phyloP scores from a whole-genome alignment of 2,888 invertebrate genomes.

The Tetranychus piercei region DNA sequence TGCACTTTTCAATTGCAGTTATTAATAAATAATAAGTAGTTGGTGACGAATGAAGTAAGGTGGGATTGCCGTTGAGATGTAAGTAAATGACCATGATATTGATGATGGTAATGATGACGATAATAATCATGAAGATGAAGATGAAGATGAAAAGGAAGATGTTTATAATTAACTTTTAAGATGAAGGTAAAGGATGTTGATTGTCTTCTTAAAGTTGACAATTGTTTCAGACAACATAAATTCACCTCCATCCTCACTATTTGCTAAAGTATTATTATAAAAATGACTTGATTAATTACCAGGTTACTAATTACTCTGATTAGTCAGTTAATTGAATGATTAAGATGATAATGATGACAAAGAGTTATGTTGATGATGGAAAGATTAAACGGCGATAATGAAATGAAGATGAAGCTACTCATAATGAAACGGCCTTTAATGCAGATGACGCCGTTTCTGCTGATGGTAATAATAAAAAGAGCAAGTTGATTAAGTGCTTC shows the following conservation, averaged over 20 bases:
- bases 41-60: no score
- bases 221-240: not conserved
- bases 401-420: no score
- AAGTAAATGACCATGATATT: no score
- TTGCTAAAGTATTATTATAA: not conserved
- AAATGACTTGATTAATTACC: not conserved
- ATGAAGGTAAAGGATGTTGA: not conserved
- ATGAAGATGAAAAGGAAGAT: no score
- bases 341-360: not conserved
- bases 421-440: no score
- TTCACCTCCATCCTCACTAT: not conserved
- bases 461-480: not conserved
- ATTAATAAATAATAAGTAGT: no score
- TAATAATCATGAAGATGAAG: no score
- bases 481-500: not conserved
- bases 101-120: no score
- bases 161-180: not conserved
- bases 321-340: not conserved
- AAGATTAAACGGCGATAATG: no score
- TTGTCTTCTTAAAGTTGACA: not conserved
- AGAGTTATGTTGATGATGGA: not conserved
- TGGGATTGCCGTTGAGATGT: no score
- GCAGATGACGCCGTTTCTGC: no score
- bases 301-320: not conserved
- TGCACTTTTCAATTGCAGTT: no score